Percentiles rank a stretch among this genome's conserved stretches.
phyloP scores from a whole-genome alignment of 2,888 invertebrate species.

The Antheraea assamensis region DNA sequence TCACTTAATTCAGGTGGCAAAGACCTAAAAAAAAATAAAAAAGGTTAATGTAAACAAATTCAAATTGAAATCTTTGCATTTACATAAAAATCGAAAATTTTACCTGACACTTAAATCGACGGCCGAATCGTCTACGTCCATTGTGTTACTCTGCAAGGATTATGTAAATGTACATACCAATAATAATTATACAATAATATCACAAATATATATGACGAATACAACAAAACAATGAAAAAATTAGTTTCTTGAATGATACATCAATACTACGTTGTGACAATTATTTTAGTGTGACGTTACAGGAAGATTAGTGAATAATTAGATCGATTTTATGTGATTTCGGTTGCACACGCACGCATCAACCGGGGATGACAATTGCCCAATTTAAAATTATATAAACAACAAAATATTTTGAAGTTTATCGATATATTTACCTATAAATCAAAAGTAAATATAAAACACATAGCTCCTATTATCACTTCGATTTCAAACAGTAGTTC shows the following conservation, averaged over 20 bases:
- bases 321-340: slow-evolving; percentile 40
- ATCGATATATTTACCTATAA: background rate
- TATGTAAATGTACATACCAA: slow-evolving; percentile 39
- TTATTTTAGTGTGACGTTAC: background rate
- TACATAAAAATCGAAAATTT: slow-evolving; percentile 32
- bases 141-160: slow-evolving; percentile 77
- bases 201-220: slow-evolving; percentile 17
- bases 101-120: slow-evolving; percentile 94
- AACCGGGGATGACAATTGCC: slow-evolving; percentile 50
- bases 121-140: slow-evolving; percentile 94
- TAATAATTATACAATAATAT: slow-evolving; percentile 45
- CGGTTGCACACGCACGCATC: slow-evolving; percentile 60
- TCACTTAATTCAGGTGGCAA: slow-evolving; percentile 81
- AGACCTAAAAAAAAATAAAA: slow-evolving; percentile 52
- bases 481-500: background rate
- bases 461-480: slow-evolving; percentile 1
- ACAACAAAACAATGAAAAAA: slow-evolving; percentile 29
- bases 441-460: background rate
- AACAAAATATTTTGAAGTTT: background rate
- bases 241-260: background rate
- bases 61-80: slow-evolving; percentile 4
- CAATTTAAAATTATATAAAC: slow-evolving; percentile 38
- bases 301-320: slow-evolving; percentile 22
- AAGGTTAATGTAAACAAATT: slow-evolving; percentile 12
- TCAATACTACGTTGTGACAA: background rate